Evolutionary conservation across 2,888 invertebrate genomes (phyloP), one percentile per base, ranked within the genome.

Genomic region (Caenorhabditis sp.): DNA sequence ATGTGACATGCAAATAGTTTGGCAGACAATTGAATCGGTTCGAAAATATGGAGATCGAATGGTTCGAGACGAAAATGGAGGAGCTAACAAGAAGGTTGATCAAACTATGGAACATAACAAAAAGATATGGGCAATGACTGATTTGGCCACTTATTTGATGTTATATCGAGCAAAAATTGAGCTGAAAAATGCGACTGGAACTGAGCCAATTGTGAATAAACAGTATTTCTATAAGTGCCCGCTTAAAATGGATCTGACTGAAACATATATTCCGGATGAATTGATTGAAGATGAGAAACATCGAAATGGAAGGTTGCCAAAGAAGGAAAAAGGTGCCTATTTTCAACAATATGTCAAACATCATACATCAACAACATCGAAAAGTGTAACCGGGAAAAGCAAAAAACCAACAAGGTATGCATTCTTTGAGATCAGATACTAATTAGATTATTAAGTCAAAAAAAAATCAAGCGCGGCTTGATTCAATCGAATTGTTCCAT

Each of bases 101-200:
- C 1, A 36, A 58, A 25, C 25, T 63, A 21, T 31, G 12, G 60
- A 67, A 25, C 63, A 64, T 26, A 67, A 75, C 31, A 70, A 80
- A 77, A 81, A 81, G 58, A 52, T 78, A n/a, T 81, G 81, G 81
- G 77, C 78, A 1, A 25, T 81, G 12, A 62, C 67, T 23, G 78
- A 81, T 60, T 63, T 79, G 8, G 76, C 63, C 17, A 72, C 77
- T 14, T n/a, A 53, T 10, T 75, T 79, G 79, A 62, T 79, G 65
- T 25, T 70, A 3, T 77, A 79, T 58, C 69, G 79, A n/a, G 75
- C 75, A 1, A 79, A 79, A 49, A 49, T 75, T 7, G 56, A 65
- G 38, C 56, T 70, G 57, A 43, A 72, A 26, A 65, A 67, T 27
- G 63, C 49, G 25, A 25, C 49, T 23, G 67, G 59, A 21, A 10